These are phyloP conservation scores for Yponomeuta malinellus DNA, from an alignment of 2,888 invertebrate genomes.

Conservation along the genomic window DNA sequence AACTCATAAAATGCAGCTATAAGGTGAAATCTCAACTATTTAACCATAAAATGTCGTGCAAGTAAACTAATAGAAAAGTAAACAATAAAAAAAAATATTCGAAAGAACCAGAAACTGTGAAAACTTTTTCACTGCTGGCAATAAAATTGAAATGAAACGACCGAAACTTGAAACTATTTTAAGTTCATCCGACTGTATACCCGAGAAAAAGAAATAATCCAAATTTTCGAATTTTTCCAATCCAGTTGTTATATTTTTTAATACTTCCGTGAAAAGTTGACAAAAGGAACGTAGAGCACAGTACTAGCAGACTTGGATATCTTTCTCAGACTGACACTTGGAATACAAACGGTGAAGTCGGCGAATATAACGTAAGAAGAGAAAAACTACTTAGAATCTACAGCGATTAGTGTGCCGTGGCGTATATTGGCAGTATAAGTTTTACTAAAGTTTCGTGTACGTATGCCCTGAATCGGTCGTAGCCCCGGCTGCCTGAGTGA, in stretches of 20 bases:
- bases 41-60: background rate
- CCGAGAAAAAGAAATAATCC: conserved; percentile 22
- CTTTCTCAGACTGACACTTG: background rate
- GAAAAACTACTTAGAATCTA: too few species aligned
- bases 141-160: background rate
- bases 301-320: background rate
- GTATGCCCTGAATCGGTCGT: too few species aligned
- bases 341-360: background rate
- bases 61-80: background rate
- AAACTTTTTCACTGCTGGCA: conserved; percentile 4
- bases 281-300: background rate
- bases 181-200: conserved; percentile 35
- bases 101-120: background rate
- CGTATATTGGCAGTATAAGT: too few species aligned
- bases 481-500: too few species aligned
- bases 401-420: too few species aligned
- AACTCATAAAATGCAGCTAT: too few species aligned
- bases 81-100: background rate
- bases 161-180: conserved; percentile 35
- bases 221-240: conserved; percentile 30
- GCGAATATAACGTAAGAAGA: too few species aligned
- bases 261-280: conserved; percentile 35
- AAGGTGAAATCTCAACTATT: too few species aligned
- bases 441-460: too few species aligned
- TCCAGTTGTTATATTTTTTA: conserved; percentile 48